Base-by-base conservation (phyloP, 1,140 invertebrate genomes). In the Pomacea maculata region DNA sequence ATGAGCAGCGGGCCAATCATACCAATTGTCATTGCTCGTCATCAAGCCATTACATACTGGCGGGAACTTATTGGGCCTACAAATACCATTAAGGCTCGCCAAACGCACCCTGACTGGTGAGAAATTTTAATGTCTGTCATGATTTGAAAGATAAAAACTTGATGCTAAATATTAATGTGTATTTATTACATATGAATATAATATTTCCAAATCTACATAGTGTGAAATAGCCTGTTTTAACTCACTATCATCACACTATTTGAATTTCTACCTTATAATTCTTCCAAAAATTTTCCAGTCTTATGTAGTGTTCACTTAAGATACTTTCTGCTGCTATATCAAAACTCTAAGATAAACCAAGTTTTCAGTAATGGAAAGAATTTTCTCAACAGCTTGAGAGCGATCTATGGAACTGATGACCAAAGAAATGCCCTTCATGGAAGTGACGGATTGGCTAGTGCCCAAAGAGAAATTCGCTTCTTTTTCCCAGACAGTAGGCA, bases 401-500 rank as follows among this genome's bases (percentile, higher is more conserved):
- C 94, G 1, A 92, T 92, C 82, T 96, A 94, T 91, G 95, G 95
- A 61, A 93, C 93, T 64, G 93, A 94, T 67, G 94, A 95, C 80
- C 93, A 94, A 84, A 86, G 88, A 81, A 92, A 92, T 86, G 91
- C 90, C 52, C 84, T 92, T 17, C 91, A 92, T 86, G 90, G 90
- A 1, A 91, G 90, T 86, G 90, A 92, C 73, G 88, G 87, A 78
- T 87, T 88, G 74, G 84, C 84, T 8, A 86, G 82, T 82, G 86
- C 90, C 64, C 90, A 91, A 75, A 84, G 90, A 84, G 92, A 92
- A 89, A 91, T 92, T 85, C 94, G 94, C 86, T 97, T 96, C 91
- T 96, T 98, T 88, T 97, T 96, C 90, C 95, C 96, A 7, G 93
- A 95, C 83, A 94, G 96, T 97, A 93, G 93, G 92, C 92, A 71